Evolutionary conservation across 2,113 vertebrate species (phyloP).

Genomic region (Equus quagga): DNA sequence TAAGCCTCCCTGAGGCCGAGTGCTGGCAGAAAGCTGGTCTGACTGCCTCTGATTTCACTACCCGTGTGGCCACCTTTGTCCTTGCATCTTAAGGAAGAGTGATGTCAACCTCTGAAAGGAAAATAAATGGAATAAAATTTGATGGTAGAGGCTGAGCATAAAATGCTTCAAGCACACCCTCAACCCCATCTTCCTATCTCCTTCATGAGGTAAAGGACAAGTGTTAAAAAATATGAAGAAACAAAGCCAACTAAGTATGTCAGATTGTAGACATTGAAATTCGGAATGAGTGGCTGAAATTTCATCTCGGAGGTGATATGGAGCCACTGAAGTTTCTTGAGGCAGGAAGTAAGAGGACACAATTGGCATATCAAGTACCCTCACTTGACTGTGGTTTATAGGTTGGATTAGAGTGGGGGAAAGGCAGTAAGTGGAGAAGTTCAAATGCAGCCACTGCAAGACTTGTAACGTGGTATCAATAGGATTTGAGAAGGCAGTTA

Average conservation of each 20-base stretch:
- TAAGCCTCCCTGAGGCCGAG: not conserved
- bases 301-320: not conserved
- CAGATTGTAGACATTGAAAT: not conserved
- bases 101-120: not conserved
- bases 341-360: not conserved
- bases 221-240: not conserved
- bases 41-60: not conserved
- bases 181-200: not conserved
- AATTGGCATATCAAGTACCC: not conserved
- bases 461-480: not conserved
- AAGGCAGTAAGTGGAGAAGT: not conserved
- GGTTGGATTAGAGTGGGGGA: not conserved
- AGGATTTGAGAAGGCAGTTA: not conserved
- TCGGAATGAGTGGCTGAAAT: not conserved
- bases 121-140: not conserved
- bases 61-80: not conserved
- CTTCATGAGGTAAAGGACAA: not conserved
- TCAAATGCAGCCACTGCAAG: not conserved
- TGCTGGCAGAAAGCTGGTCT: conserved; percentile 1
- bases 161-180: not conserved
- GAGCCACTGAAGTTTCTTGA: not conserved
- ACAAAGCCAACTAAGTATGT: not conserved
- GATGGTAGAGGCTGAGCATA: not conserved
- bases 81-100: not conserved
- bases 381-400: not conserved